Conservation (phyloP, 2,888 invertebrate species). For the Alentia gelatinosa region DNA sequence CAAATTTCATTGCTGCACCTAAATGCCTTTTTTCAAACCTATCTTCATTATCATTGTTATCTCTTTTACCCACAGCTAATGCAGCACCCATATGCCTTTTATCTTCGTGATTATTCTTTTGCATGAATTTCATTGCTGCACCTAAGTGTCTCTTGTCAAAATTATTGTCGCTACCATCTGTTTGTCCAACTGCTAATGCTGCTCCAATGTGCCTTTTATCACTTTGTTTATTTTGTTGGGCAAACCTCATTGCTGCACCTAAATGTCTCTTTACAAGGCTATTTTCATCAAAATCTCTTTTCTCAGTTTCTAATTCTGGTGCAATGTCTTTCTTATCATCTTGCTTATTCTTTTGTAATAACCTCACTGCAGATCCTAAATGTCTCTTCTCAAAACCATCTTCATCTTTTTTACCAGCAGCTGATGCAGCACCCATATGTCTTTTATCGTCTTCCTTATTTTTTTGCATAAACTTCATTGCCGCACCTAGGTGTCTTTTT, state of each 20-base stretch:
- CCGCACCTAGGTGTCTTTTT: background rate
- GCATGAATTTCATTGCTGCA: background rate
- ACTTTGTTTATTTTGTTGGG: background rate
- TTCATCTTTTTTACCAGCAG: too few relatives aligned
- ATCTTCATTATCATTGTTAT: background rate
- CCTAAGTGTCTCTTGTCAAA: too few relatives aligned
- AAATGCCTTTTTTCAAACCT: background rate
- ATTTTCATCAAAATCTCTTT: too few relatives aligned
- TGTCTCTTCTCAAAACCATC: too few relatives aligned
- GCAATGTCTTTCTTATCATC: background rate
- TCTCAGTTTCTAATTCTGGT: too few relatives aligned
- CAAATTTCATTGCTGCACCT: background rate
- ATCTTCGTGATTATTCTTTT: background rate
- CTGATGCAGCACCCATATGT: too few relatives aligned
- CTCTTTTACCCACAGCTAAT: background rate
- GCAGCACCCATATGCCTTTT: conserved; percentile 6
- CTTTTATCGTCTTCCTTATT: background rate
- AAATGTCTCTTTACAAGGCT: too few relatives aligned
- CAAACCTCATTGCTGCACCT: background rate
- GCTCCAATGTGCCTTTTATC: background rate
- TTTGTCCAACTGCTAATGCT: too few relatives aligned
- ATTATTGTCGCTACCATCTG: too few relatives aligned
- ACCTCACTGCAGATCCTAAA: background rate
- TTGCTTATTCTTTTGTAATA: background rate
- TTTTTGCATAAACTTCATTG: background rate